Evolutionary conservation across 2,113 vertebrate species (phyloP).

Genomic region (human): GRCh38 chr12:75119501-75120000

Average conservation of each 20-base stretch:
- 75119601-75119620: fast-evolving
- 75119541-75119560: neutral
- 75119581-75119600: neutral
- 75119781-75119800: neutral
- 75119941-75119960: constrained; percentile 2
- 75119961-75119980: neutral
- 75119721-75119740: neutral
- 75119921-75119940: neutral
- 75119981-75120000: neutral
- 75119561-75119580: neutral
- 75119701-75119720: neutral
- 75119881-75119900: neutral
- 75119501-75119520: neutral
- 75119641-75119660: neutral
- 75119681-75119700: neutral
- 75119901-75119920: neutral
- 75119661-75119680: neutral
- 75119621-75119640: neutral
- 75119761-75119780: neutral
- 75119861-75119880: neutral
- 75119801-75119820: neutral
- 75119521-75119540: neutral
- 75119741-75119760: neutral
- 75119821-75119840: neutral
- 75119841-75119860: neutral